Evolutionary conservation across 1,140 invertebrate genomes (phyloP), one percentile per base, ranked within the genome.

Genomic region (Thalassaphorura encarpata): DNA sequence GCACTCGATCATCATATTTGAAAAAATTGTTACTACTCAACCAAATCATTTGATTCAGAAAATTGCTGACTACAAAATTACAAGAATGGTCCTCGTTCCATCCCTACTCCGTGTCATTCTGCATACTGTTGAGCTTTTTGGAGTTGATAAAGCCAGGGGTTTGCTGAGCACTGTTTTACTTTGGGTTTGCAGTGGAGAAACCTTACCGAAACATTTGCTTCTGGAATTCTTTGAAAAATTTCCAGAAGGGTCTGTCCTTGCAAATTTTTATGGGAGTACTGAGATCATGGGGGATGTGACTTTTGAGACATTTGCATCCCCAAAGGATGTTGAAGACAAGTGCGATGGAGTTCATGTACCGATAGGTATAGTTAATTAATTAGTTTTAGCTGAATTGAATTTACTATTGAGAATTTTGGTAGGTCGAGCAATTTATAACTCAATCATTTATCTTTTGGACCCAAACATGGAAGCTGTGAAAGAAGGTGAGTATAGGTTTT

Each of bases 241-340:
- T 55, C 66, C 71, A 3, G 72, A 75, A 2, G 70, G 73, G 0
- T 79, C 81, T 54, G 73, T 76, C 16, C 68, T 91, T 8, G 85
- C 82, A 45, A 93, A 93, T 67, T 90, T 90, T 68, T 93, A 91
- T 64, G 89, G 89, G 0, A 89, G 87, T 58, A 91, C 89, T 0
- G 89, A 93, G 70, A 80, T 87, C 13, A 85, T 86, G 83, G 85
- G 83, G 0, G 85, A 89, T 67, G 84, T 88, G 3, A 85, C 84
- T 0, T 86, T 77, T 64, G 77, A 81, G 49, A 62, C 76, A 1
- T 71, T 83, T 13, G 68, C 59, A 1, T 68, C 67, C 8, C 18
- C 54, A 23, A 69, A 73, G 1, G 80, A 89, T 56, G 66, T 87
- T 27, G 72, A 79, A 26, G 64, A 75, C 31, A 72, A 78, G 18